Percentiles rank a stretch among this genome's conserved stretches.
Conservation (phyloP, 2,888 invertebrate species). For the Myopa testacea region DNA sequence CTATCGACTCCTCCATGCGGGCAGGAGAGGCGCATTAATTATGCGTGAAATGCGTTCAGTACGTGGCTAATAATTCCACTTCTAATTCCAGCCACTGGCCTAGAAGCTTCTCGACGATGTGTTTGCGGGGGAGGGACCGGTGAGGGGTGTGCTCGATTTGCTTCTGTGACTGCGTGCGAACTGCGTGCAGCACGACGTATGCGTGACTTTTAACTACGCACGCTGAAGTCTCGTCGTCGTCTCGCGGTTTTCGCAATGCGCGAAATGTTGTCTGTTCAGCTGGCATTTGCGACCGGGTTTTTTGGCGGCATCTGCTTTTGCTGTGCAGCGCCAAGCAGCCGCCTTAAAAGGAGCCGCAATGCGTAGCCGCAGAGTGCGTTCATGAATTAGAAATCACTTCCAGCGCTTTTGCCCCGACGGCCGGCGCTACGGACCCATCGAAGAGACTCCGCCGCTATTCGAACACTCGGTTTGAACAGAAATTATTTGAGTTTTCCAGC, state of each 20-base stretch:
- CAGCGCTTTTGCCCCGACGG: slow-evolving; percentile 7
- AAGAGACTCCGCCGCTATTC: neutral
- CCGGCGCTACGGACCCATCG: slow-evolving; percentile 21
- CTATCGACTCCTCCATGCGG: neutral
- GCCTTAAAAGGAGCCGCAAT: slow-evolving; percentile 38
- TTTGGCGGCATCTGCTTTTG: slow-evolving; percentile 33
- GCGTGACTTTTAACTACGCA: slow-evolving; percentile 27
- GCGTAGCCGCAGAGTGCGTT: slow-evolving; percentile 37
- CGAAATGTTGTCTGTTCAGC: neutral
- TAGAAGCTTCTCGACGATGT: neutral
- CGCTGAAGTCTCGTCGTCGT: slow-evolving; percentile 7
- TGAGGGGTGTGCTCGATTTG: neutral
- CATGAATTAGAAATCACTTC: slow-evolving; percentile 41
- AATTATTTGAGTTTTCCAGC: neutral
- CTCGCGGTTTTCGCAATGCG: neutral
- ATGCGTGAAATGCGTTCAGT: slow-evolving; percentile 23
- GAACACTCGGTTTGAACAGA: neutral
- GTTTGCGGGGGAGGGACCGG: neutral
- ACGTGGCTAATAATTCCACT: neutral
- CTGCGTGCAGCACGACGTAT: slow-evolving; percentile 14
- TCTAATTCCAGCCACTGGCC: neutral
- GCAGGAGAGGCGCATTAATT: slow-evolving; percentile 12
- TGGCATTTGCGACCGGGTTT: neutral
- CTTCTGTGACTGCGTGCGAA: neutral
- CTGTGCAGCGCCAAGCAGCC: neutral